phyloP scores from a whole-genome alignment of 1,140 invertebrate species.

The Vanessa atalanta region DNA sequence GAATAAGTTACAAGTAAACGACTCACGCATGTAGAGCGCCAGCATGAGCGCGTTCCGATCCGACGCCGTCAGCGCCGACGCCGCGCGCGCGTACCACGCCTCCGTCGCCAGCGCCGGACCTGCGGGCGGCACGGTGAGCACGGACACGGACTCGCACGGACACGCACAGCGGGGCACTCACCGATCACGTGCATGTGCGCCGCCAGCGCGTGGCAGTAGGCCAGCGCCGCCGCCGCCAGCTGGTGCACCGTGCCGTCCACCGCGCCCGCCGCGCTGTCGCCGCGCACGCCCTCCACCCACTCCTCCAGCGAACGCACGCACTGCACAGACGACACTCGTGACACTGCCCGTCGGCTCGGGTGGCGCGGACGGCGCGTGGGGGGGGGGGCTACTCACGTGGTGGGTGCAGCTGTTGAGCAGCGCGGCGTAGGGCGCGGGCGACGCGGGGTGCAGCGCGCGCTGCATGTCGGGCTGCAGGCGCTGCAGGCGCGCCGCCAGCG shows the following conservation, averaged over 20 bases:
- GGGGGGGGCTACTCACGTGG: constrained; percentile 40
- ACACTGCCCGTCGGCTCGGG: no score
- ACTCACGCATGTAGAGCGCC: constrained; percentile 70
- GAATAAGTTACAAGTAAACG: no score
- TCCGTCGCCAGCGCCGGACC: constrained; percentile 59
- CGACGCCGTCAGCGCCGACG: constrained; percentile 42
- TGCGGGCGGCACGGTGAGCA: constrained; percentile 17
- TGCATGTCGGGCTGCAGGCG: constrained; percentile 61
- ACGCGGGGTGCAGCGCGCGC: constrained; percentile 60
- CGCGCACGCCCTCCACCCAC: constrained; percentile 94
- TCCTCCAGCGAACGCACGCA: constrained; percentile 95
- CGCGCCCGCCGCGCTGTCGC: constrained; percentile 89
- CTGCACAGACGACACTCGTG: constrained; percentile 70
- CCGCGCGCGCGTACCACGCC: constrained; percentile 58
- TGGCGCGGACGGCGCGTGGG: not conserved
- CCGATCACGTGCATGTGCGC: constrained; percentile 90
- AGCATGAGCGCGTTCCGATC: constrained; percentile 65
- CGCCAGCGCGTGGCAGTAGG: constrained; percentile 92
- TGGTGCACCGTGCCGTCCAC: constrained; percentile 98
- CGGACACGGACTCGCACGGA: no score
- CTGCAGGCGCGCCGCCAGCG: constrained; percentile 57
- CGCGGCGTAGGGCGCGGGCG: constrained; percentile 53
- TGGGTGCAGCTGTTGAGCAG: constrained; percentile 49
- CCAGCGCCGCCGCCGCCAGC: constrained; percentile 94
- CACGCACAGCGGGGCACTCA: not conserved